Evolutionary conservation across 2,888 invertebrate species (phyloP), one percentile per base, ranked within the genome.

Genomic region (Halictus quadricinctus): DNA sequence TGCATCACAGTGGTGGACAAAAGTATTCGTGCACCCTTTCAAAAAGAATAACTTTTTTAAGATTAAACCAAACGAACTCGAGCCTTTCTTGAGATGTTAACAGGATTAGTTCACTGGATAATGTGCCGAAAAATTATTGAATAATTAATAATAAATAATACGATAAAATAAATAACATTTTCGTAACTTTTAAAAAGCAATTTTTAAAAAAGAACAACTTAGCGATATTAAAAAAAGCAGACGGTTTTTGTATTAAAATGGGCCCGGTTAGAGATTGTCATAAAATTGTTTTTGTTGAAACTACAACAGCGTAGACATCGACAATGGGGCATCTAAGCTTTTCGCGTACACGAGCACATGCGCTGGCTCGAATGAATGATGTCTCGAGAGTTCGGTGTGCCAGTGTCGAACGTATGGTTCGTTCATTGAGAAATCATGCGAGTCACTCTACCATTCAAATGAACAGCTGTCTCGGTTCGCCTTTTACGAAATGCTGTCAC

Each of bases 401-500:
- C 25, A 64, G 41, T 36, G 69, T 41, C 41, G 69, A 69, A 21
- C 69, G 69, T 41, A 36, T 69, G 69, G 36, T 18, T 13, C 36
- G 36, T 69, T 43, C 69, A 69, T 69, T 69, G 41, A 69, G 43
- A 41, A 69, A 69, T 69, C 69, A 43, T 43, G 69, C 69, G 41
- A 36, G 18, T 29, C 15, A 69, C 69, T 21, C 69, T n/a, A 36
- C 21, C 69, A 41, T 69, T 69, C 69, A 41, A 69, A 69, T 36
- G 69, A 69, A 69, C 43, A 69, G 41, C 69, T 41, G 69, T 41
- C 43, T 41, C 69, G 21, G 41, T n/a, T 69, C 69, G 21, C 36
- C 41, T 69, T 69, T 69, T n/a, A 69, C 69, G 69, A 69, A 73
- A 73, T 54, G 50, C 73, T 73, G 36, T 25, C 46, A 7, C 72